Base-by-base conservation (phyloP, 2,113 vertebrate genomes). In the Heloderma charlesbogerti region DNA sequence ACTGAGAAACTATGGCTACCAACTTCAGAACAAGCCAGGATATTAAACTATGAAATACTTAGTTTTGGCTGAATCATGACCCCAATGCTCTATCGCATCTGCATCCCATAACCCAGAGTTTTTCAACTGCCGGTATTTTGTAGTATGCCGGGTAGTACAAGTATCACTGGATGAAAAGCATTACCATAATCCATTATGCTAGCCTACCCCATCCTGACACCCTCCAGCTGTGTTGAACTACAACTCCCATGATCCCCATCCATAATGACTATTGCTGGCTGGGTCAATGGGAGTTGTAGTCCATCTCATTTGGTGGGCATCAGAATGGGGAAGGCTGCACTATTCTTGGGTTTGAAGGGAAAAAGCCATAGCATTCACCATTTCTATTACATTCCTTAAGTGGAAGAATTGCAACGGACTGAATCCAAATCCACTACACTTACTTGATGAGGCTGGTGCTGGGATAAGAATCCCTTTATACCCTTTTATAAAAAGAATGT, bases 391-490 rank as follows among this genome's bases (percentile, higher is more conserved):
- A 51, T 8, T 85, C 43, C 74, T 37, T 16, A 43, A 63, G 4
- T 63, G 54, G 43, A 87, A 60, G 86, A 77, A 87, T 31, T 77
- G 86, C 37, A 6, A 15, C 54, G 69, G 85, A 60, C 10, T 40
- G 34, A 57, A 34, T 87, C 71, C 48, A 87, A 87, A 87, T 77
- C 13, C 16, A 88, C 48, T 75, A 57, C 69, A 57, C 2, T 78
- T 88, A 22, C 85, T 72, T 86, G 45, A 86, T 37, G 86, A 60
- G 72, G 74, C 27, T 7, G 37, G 27, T n/a, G 25, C 54, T 88
- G 54, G 54, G 37, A 78, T 66, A 60, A 45, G 25, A 77, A 87
- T 75, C n/a, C 37, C n/a, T 89, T 60, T 89, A 82, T 83, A 72
- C 3, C 16, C 20, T 74, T 83, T 48, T 67, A 60, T 84, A 74